Conservation (phyloP, 2,797 vertebrate genomes). For the Octomys mimax region DNA sequence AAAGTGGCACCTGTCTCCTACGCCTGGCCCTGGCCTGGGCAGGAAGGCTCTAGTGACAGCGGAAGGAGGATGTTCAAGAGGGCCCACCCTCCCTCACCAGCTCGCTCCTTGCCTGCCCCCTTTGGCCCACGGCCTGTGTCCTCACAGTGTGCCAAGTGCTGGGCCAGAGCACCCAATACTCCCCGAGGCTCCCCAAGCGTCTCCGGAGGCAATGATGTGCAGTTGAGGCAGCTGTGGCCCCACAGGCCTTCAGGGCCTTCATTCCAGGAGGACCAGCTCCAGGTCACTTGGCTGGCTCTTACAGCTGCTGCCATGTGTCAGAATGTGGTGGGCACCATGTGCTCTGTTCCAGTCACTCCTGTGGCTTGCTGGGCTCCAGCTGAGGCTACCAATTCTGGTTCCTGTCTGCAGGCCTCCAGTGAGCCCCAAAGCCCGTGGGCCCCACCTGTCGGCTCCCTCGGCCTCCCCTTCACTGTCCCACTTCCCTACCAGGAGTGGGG, state of each 20-base stretch:
- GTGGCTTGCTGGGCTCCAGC: background rate
- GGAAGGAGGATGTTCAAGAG: background rate
- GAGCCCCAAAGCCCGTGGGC: background rate
- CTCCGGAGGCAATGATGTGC: background rate
- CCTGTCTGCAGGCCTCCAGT: background rate
- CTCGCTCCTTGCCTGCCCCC: background rate
- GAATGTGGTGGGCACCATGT: background rate
- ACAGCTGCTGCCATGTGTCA: background rate
- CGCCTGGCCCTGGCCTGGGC: background rate
- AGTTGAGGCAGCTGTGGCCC: too few relatives aligned
- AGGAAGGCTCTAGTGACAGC: background rate
- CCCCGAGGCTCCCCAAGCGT: background rate
- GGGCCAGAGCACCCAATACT: background rate
- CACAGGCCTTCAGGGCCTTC: background rate
- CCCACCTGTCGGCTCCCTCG: accelerated
- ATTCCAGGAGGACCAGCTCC: background rate
- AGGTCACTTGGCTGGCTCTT: background rate
- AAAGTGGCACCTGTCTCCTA: background rate
- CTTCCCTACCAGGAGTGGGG: background rate
- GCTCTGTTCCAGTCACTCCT: background rate
- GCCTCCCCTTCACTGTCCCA: background rate
- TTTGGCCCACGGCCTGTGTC: background rate
- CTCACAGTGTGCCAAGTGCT: background rate
- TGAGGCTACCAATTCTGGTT: background rate
- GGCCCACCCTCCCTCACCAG: background rate